Evolutionary conservation across 2,888 invertebrate genomes (phyloP), one percentile per base, ranked within the genome.

Genomic region (Carcina quercana): DNA sequence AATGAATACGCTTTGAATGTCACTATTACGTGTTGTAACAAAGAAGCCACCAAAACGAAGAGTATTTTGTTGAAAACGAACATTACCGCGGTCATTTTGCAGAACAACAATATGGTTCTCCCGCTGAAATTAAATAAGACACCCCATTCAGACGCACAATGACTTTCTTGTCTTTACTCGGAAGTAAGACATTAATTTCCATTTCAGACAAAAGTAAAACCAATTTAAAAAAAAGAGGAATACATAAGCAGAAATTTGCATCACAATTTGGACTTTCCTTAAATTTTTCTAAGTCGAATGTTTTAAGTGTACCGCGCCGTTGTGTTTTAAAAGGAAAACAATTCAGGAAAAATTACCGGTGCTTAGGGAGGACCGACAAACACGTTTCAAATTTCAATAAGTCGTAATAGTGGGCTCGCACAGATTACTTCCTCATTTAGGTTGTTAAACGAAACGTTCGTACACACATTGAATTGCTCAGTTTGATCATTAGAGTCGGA

Each of bases 161-260:
- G 57, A 59, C 53, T 59, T 57, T 53, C 53, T 59, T 59, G 60
- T 60, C 56, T 58, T 61, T 54, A 51, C 56, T 56, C 49, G 55
- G 60, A 67, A 73, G 64, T 67, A 69, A 64, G 63, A 61, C 71
- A 65, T 65, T 69, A 68, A 73, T 73, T 75, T 73, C 69, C 68
- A 72, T 71, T 72, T 65, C 55, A 55, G 36, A 58, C 53, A 57
- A 63, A 69, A 73, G 68, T 62, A 68, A 66, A 65, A 59, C 65
- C 62, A 65, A 71, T 72, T 68, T 73, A 48, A 58, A 68, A n/a
- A n/a, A 64, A 67, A 24, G 24, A 24, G 52, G 71, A 72, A 72
- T 69, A 66, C 63, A 55, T 65, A 73, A 69, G 64, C 56, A 60
- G 54, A 56, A 50, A 73, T 75, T 74, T 70, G 62, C 72, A 71